Percentiles rank a stretch among this genome's conserved stretches.
phyloP scores from a whole-genome alignment of 2,797 vertebrate genomes.

The Threskiornis aethiopicus region DNA sequence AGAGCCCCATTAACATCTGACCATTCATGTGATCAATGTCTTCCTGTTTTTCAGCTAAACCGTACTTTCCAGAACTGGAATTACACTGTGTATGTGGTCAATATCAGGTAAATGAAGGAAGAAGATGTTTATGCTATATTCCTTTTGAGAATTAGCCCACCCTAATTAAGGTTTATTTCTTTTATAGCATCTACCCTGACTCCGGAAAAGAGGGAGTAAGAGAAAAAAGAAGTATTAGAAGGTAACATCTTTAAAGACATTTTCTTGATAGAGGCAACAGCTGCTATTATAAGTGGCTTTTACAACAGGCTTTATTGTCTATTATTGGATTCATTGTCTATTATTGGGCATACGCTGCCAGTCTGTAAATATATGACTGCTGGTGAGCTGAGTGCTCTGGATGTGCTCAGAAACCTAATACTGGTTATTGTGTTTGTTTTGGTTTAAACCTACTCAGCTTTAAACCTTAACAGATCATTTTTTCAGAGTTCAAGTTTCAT shows the following conservation, averaged over 20 bases:
- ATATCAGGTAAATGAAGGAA: constrained; percentile 83
- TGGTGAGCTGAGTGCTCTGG: not conserved
- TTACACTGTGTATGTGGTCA: constrained; percentile 80
- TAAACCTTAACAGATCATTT: not conserved
- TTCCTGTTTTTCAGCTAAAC: constrained; percentile 86
- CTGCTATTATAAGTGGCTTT: not conserved
- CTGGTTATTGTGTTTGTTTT: not conserved
- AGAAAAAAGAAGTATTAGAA: constrained; percentile 73
- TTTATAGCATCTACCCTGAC: constrained; percentile 65
- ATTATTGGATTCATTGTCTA: not conserved
- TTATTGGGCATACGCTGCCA: not conserved
- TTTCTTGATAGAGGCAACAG: not conserved
- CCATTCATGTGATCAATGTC: not conserved
- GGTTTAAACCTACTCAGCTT: not conserved
- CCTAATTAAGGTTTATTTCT: not conserved
- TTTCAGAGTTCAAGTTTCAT: not conserved
- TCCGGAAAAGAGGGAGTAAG: constrained; percentile 57
- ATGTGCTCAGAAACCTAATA: not conserved
- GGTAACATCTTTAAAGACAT: constrained; percentile 59
- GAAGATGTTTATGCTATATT: not conserved
- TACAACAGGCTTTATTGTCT: not conserved
- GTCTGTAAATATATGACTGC: not conserved
- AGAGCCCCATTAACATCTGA: not conserved
- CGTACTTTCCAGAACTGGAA: constrained; percentile 89
- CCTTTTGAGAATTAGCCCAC: not conserved